These are phyloP conservation scores for Drosophila stalkeri DNA, from an alignment of 2,888 invertebrate genomes.

Conservation along the genomic window DNA sequence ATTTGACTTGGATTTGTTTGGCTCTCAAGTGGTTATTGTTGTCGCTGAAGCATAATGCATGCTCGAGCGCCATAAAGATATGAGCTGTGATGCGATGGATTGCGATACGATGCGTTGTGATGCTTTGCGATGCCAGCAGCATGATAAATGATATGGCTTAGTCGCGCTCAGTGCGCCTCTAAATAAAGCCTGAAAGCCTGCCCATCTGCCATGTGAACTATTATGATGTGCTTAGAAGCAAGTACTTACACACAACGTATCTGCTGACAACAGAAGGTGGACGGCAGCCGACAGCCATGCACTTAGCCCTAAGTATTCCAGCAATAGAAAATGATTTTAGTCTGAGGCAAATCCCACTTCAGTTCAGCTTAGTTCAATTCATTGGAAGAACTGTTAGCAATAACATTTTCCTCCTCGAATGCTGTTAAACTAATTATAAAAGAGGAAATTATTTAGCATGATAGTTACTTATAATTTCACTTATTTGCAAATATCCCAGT, in stretches of 20 bases:
- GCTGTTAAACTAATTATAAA: neutral
- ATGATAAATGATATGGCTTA: conserved; percentile 68
- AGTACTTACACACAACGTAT: conserved; percentile 43
- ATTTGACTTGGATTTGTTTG: conserved; percentile 55
- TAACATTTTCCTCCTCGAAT: neutral
- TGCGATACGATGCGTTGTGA: conserved; percentile 13
- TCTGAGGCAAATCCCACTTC: conserved; percentile 19
- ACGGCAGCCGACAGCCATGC: conserved; percentile 43
- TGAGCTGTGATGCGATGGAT: conserved; percentile 34
- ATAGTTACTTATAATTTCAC: neutral
- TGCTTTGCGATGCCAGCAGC: conserved; percentile 10
- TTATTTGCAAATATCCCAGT: neutral
- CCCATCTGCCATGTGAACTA: conserved; percentile 27
- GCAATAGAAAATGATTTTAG: conserved; percentile 50
- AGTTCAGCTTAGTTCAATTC: neutral
- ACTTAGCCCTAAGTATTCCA: conserved; percentile 58
- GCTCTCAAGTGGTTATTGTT: conserved; percentile 74
- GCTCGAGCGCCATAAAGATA: conserved; percentile 45
- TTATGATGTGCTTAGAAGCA: conserved; percentile 36
- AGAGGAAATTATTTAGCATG: conserved; percentile 1
- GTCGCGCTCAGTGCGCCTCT: conserved; percentile 27
- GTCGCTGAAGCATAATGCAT: conserved; percentile 68
- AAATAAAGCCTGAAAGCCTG: conserved; percentile 50
- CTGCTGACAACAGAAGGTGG: conserved; percentile 48
- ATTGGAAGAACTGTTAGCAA: neutral